A percentile compares a stretch with the other conserved stretches of the same genome.
phyloP scores from a whole-genome alignment of 2,113 vertebrate genomes.

The Cephalopholis sonnerati region DNA sequence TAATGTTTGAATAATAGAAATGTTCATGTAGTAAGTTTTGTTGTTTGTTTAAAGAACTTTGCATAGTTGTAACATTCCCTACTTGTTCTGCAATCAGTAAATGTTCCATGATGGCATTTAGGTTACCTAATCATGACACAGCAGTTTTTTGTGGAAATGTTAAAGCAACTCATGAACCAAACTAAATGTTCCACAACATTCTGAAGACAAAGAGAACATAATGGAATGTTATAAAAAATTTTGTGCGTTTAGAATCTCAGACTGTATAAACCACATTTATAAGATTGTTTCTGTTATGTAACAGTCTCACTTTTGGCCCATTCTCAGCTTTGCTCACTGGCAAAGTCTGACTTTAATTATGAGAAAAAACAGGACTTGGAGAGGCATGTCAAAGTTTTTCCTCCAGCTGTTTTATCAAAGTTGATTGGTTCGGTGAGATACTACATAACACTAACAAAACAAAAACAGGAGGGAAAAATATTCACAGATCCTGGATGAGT shows the following conservation, averaged over 20 bases:
- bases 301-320: not conserved
- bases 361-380: not conserved
- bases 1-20: not conserved
- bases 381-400: not conserved
- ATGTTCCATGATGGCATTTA: not conserved
- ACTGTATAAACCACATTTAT: not conserved
- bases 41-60: not conserved
- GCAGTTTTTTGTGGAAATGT: not conserved
- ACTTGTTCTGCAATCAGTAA: not conserved
- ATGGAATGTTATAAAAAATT: not conserved
- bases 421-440: not conserved
- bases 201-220: not conserved
- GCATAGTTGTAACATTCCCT: not conserved
- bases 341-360: slow-evolving; percentile 2
- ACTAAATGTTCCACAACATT: not conserved
- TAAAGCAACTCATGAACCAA: not conserved
- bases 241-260: too few relatives aligned
- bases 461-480: not conserved
- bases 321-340: not conserved
- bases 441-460: not conserved
- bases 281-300: not conserved
- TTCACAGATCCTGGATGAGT: not conserved
- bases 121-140: not conserved
- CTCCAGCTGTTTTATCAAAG: not conserved
- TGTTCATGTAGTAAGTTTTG: too few relatives aligned